These are phyloP conservation scores for Poecile atricapillus DNA, from an alignment of 2,113 vertebrate species.

Conservation along the genomic window DNA sequence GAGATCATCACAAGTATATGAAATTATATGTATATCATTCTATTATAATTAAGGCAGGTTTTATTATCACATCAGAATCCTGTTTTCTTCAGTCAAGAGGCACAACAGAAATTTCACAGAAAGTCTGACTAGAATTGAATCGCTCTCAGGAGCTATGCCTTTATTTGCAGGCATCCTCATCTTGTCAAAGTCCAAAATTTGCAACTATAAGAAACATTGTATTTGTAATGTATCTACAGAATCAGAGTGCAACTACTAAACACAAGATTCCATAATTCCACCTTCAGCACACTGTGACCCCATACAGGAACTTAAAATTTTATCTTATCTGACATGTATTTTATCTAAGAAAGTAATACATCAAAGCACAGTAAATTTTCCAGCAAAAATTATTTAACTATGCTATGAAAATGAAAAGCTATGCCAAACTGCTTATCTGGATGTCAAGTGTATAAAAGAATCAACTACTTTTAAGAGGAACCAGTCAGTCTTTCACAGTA, in stretches of 20 bases:
- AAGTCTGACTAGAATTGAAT: background rate
- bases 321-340: background rate
- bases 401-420: background rate
- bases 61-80: background rate
- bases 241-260: background rate
- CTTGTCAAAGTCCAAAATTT: background rate
- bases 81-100: background rate
- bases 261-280: background rate
- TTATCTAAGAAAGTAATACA: background rate
- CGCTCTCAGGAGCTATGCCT: background rate
- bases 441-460: background rate
- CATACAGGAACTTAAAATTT: background rate
- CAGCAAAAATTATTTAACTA: background rate
- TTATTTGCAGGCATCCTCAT: background rate
- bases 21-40: background rate
- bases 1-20: background rate
- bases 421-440: background rate
- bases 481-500: background rate
- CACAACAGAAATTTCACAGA: background rate
- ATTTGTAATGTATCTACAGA: background rate
- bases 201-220: background rate
- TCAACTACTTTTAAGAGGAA: background rate
- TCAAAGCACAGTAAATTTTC: background rate
- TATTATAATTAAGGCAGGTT: background rate
- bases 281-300: background rate